Conservation (phyloP, 2,888 invertebrate genomes). For the Macrosoma leucophasiata region DNA sequence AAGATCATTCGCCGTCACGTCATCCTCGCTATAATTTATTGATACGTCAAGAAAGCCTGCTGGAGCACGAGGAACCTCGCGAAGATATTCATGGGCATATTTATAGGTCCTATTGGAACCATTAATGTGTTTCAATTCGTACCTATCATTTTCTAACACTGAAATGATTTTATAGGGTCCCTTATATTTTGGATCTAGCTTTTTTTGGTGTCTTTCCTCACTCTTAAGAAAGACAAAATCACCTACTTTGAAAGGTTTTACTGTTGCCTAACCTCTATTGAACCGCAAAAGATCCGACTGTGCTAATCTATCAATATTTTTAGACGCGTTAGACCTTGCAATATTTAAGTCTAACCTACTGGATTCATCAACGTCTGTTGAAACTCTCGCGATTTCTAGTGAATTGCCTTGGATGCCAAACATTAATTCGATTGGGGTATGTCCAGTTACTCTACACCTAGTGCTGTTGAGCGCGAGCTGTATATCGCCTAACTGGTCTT, state of each 20-base stretch:
- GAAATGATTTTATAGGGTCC: conserved; percentile 16
- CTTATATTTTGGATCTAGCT: conserved; percentile 23
- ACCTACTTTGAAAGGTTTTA: conserved; percentile 16
- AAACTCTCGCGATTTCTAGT: no score
- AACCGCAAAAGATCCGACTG: no score
- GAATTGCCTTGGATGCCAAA: conserved; percentile 20
- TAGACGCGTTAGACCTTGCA: no score
- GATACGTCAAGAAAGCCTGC: no score
- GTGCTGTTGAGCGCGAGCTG: conserved; percentile 24
- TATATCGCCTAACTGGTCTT: conserved; percentile 2
- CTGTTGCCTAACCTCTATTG: conserved; percentile 14
- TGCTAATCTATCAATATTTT: no score
- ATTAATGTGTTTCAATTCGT: conserved; percentile 15
- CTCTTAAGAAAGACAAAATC: conserved; percentile 24
- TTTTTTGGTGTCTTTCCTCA: conserved; percentile 23
- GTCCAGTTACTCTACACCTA: conserved; percentile 17
- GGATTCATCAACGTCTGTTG: no score
- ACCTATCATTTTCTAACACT: conserved; percentile 20
- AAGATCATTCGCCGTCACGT: no score
- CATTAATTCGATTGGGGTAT: conserved; percentile 20
- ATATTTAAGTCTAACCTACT: no score
- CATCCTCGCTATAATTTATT: no score
- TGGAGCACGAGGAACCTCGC: conserved; percentile 1
- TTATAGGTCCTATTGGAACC: conserved; percentile 18
- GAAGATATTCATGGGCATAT: conserved; percentile 20